Base-by-base conservation (phyloP, 2,888 invertebrate species). In the Cerceris rybyensis region DNA sequence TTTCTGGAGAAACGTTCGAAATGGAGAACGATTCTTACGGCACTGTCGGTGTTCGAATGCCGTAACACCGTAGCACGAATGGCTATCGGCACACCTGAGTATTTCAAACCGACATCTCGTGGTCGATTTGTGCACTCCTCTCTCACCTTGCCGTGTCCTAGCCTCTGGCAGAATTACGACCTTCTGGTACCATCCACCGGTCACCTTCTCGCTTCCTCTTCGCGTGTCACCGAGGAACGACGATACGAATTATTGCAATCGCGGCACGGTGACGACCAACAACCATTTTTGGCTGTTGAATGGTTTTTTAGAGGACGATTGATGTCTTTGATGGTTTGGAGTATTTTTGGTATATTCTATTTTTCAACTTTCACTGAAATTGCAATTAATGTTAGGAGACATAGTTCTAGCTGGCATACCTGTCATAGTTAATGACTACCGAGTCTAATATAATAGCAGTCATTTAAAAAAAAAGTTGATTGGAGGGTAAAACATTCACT, bases 121-220 rank as follows among this genome's bases (percentile, higher is more conserved):
- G 88, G 75, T 43, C 63, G 73, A 61, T 83, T 70, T 75, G 46
- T 50, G 79, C 80, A 89, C 86, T 88, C 79, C 81, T 79, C 86
- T 78, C 82, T 92, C 88, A 92, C 92, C 92, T 92, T 92, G 92
- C 88, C 87, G 83, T 86, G 92, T 89, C 92, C 92, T 92, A 92
- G 92, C 92, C 91, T 89, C 82, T 74, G 90, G 91, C 90, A 77
- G 78, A 83, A 85, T 81, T 82, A 72, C 80, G 88, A 81, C 87
- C 88, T 88, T 87, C 85, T 81, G 68, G 79, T 86, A 85, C 85
- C 85, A 85, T 85, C 86, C 84, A 86, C 78, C 69, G 86, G 72
- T 86, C 84, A 85, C 77, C 84, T 73, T 70, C 70, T 74, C 61
- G 61, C 77, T 76, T 58, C 61, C 69, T 69, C 65, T 13, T 14